These are phyloP conservation scores for Anoura caudifer DNA, from an alignment of 2,113 vertebrate species.

Conservation along the genomic window DNA sequence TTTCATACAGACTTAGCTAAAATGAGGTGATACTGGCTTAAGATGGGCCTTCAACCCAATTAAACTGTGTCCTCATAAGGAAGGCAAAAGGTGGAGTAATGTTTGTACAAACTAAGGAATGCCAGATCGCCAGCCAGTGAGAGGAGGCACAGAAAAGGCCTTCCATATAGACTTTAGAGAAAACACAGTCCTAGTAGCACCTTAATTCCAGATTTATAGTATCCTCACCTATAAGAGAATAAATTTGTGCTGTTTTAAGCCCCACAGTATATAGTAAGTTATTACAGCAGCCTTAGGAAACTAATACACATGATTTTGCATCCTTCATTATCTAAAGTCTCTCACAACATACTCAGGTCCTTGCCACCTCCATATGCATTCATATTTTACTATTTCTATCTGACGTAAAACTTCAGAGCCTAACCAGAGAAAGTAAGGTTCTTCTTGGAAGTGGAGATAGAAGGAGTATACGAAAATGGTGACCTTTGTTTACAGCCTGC, in stretches of 20 bases:
- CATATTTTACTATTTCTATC: neutral
- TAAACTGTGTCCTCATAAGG: neutral
- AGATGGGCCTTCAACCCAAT: neutral
- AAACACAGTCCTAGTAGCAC: accelerated
- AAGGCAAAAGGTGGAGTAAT: neutral
- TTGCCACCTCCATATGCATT: neutral
- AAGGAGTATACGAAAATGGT: neutral
- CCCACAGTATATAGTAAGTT: neutral
- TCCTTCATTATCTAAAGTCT: neutral
- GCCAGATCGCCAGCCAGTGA: neutral
- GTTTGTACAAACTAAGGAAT: neutral
- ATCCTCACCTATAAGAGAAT: neutral
- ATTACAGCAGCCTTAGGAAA: neutral
- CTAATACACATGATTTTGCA: neutral
- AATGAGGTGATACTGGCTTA: neutral
- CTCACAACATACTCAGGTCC: neutral
- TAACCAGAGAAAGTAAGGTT: neutral
- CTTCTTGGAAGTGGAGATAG: neutral
- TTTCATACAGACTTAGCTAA: neutral
- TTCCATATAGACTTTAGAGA: neutral
- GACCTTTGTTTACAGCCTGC: neutral
- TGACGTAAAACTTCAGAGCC: neutral
- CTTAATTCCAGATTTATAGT: neutral
- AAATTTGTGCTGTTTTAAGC: neutral
- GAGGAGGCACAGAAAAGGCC: neutral